A percentile compares a stretch with the other conserved stretches of the same genome.
Conservation (phyloP, 2,113 vertebrate species). For the Mastomys coucha region DNA sequence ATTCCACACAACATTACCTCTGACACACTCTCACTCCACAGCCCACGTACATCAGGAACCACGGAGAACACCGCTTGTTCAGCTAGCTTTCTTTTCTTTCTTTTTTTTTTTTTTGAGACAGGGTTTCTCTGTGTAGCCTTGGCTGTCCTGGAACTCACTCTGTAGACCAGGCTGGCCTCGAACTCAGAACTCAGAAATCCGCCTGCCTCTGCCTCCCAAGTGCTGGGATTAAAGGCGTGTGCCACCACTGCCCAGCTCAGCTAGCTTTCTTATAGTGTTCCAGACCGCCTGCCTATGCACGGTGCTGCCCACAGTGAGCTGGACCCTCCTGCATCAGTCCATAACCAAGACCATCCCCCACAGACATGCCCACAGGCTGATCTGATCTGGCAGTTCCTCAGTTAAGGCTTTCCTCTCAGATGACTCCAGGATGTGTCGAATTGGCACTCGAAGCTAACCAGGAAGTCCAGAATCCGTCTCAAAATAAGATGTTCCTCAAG, state of each 20-base stretch:
- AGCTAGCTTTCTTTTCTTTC: neutral
- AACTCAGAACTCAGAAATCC: too few relatives aligned
- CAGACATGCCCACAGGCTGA: neutral
- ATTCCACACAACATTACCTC: neutral
- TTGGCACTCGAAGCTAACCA: neutral
- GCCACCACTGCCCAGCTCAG: too few relatives aligned
- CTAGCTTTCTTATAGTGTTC: neutral
- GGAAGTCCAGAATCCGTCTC: neutral
- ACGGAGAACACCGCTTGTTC: neutral
- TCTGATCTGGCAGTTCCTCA: neutral
- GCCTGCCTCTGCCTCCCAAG: too few relatives aligned
- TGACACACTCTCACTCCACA: neutral
- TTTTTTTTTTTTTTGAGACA: too few relatives aligned
- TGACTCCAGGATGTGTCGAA: too few relatives aligned
- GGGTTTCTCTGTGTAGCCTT: too few relatives aligned
- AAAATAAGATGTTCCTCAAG: slow-evolving; percentile 41
- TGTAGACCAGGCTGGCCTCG: too few relatives aligned
- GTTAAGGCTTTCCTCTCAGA: neutral
- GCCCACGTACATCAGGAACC: neutral
- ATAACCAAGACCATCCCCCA: neutral
- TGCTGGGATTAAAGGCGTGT: too few relatives aligned
- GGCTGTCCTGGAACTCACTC: too few relatives aligned
- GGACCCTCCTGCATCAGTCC: neutral
- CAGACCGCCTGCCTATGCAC: too few relatives aligned
- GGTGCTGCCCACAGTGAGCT: neutral